Evolutionary conservation across 2,888 invertebrate species (phyloP).

Genomic region (Parapristionchus giblindavisi): DNA sequence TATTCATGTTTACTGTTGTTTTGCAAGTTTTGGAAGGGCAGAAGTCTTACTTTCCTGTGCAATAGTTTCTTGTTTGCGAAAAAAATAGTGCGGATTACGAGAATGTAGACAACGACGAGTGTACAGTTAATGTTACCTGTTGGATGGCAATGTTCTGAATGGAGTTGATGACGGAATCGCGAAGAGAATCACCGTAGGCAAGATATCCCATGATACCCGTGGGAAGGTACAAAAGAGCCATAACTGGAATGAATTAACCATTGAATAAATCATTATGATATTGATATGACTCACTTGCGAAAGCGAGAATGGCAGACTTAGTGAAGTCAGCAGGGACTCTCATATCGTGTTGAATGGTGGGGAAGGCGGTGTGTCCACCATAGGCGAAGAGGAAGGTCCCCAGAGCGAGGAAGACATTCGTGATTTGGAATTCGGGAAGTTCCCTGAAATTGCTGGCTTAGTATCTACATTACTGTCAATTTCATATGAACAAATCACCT

Average conservation of each 20-base stretch:
- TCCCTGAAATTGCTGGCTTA: not conserved
- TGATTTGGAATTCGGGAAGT: slow-evolving; percentile 14
- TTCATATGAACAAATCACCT: slow-evolving; percentile 31
- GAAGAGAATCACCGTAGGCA: slow-evolving; percentile 59
- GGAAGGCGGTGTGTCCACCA: slow-evolving; percentile 65
- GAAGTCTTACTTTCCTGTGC: not conserved
- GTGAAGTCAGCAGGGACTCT: slow-evolving; percentile 63
- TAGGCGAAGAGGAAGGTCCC: slow-evolving; percentile 67
- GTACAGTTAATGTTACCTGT: slow-evolving; percentile 14
- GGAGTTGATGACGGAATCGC: slow-evolving; percentile 62
- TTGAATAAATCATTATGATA: not conserved
- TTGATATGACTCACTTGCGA: slow-evolving; percentile 52
- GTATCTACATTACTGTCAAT: not conserved
- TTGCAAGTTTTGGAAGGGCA: too few species aligned
- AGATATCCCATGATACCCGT: slow-evolving; percentile 62
- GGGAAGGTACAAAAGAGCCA: slow-evolving; percentile 62
- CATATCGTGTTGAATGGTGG: slow-evolving; percentile 68
- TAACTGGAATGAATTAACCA: slow-evolving; percentile 54
- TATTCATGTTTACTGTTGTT: too few species aligned
- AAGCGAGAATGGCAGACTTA: slow-evolving; percentile 58
- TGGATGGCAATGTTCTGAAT: slow-evolving; percentile 57
- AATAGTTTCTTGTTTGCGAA: not conserved
- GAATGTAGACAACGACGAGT: not conserved
- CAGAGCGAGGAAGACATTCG: slow-evolving; percentile 59
- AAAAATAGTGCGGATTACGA: too few species aligned